Evolutionary conservation across 2,888 invertebrate genomes (phyloP).

Genomic region (Volucella inflata): DNA sequence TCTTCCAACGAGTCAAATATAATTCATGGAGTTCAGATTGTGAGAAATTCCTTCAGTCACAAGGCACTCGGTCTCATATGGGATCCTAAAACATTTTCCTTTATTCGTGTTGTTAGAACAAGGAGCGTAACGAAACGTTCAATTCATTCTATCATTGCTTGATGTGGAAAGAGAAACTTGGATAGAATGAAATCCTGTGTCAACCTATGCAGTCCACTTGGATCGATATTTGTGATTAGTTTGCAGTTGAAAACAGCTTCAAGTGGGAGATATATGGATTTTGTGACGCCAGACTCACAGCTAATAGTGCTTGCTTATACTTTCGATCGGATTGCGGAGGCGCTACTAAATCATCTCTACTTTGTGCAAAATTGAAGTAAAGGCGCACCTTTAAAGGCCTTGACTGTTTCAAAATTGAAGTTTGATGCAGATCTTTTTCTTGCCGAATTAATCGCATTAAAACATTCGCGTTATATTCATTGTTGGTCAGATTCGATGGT

Average conservation of each 20-base stretch:
- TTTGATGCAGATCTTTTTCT: slow-evolving; percentile 54
- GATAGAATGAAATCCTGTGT: slow-evolving; percentile 68
- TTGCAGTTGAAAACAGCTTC: slow-evolving; percentile 43
- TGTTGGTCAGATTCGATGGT: slow-evolving; percentile 63
- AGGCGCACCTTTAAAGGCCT: slow-evolving; percentile 48
- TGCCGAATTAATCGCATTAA: slow-evolving; percentile 36
- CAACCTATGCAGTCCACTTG: slow-evolving; percentile 32
- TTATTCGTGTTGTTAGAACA: slow-evolving; percentile 36
- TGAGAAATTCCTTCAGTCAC: slow-evolving; percentile 55
- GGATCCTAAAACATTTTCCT: slow-evolving; percentile 42
- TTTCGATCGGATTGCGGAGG: slow-evolving; percentile 18
- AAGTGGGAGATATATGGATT: slow-evolving; percentile 57
- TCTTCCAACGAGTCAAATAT: slow-evolving; percentile 1
- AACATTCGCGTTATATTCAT: slow-evolving; percentile 27
- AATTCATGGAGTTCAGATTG: slow-evolving; percentile 28
- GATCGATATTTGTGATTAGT: slow-evolving; percentile 24
- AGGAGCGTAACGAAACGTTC: slow-evolving; percentile 52
- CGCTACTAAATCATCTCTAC: slow-evolving; percentile 16
- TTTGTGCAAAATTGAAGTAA: slow-evolving; percentile 53
- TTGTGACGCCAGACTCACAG: slow-evolving; percentile 52
- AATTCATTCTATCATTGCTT: slow-evolving; percentile 53
- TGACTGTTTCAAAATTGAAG: slow-evolving; percentile 68
- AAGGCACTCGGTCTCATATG: slow-evolving; percentile 62
- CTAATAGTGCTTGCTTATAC: slow-evolving; percentile 60
- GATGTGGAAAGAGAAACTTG: slow-evolving; percentile 68